Evolutionary conservation across 1,140 invertebrate species (phyloP).

Genomic region (Drosophila neocordata): DNA sequence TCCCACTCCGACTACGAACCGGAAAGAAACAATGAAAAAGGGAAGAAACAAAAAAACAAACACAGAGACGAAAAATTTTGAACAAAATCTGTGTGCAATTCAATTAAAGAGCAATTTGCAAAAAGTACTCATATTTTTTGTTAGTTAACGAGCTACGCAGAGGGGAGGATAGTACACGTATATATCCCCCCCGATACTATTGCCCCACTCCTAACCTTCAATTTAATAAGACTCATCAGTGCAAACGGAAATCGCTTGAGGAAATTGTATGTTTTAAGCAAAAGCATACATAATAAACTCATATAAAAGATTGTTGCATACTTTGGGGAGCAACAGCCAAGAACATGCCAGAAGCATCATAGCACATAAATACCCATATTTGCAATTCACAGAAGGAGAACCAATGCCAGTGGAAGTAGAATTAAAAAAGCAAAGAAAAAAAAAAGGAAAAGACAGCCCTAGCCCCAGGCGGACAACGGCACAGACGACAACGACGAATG

Average conservation of each 20-base stretch:
- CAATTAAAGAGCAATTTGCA: slow-evolving; percentile 79
- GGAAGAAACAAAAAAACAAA: too few relatives aligned
- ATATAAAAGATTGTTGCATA: slow-evolving; percentile 79
- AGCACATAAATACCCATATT: slow-evolving; percentile 73
- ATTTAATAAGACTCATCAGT: slow-evolving; percentile 80
- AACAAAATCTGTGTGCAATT: slow-evolving; percentile 73
- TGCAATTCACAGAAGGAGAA: slow-evolving; percentile 47
- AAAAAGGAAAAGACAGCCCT: slow-evolving; percentile 33
- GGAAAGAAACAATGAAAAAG: not conserved
- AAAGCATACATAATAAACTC: slow-evolving; percentile 81
- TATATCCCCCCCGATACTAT: not conserved
- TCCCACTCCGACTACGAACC: not conserved
- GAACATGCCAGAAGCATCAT: not conserved
- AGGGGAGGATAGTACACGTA: not conserved
- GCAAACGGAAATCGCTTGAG: slow-evolving; percentile 80
- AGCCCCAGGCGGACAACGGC: slow-evolving; percentile 66
- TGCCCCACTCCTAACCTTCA: slow-evolving; percentile 21
- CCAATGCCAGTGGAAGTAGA: slow-evolving; percentile 22
- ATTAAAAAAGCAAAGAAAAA: slow-evolving; percentile 14
- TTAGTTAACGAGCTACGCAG: slow-evolving; percentile 61
- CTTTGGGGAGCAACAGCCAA: slow-evolving; percentile 25
- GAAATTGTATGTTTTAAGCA: slow-evolving; percentile 79
- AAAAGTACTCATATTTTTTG: slow-evolving; percentile 69
- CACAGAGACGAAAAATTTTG: too few relatives aligned
- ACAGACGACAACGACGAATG: slow-evolving; percentile 29